Percentiles rank a stretch among this genome's conserved stretches.
Evolutionary conservation across 2,797 vertebrate genomes (phyloP).

Genomic region (Liasis olivaceus): DNA sequence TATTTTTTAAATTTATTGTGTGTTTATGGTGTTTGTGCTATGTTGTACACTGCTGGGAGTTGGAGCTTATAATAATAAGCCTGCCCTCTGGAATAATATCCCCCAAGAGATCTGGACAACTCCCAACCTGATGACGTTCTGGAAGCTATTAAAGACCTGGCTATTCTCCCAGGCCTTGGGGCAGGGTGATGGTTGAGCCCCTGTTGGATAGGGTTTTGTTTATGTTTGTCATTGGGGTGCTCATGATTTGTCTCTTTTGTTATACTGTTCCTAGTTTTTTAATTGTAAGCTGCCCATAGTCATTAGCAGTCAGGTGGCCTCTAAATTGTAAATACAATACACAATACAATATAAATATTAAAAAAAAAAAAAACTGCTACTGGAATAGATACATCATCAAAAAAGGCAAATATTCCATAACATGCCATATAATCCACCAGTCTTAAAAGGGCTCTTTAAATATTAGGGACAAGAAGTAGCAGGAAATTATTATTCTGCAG

Average conservation of each 20-base stretch:
- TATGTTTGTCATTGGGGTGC: not conserved
- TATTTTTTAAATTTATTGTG: not conserved
- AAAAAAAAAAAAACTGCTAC: not conserved
- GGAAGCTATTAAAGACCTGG: not conserved
- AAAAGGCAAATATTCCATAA: not conserved
- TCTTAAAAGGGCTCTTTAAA: slow-evolving; percentile 7
- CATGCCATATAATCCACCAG: not conserved
- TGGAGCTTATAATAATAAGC: not conserved
- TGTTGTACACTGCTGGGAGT: not conserved
- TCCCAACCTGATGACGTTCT: not conserved
- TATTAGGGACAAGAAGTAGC: not conserved
- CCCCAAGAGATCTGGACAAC: not conserved
- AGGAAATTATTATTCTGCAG: not conserved
- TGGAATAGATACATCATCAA: not conserved
- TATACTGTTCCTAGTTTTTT: not conserved
- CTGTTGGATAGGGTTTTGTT: not conserved
- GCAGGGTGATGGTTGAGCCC: not conserved
- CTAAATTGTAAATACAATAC: not conserved
- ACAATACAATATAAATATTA: not conserved
- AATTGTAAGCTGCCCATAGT: not conserved
- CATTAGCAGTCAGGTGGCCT: not conserved
- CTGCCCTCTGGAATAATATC: not conserved
- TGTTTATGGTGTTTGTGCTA: not conserved
- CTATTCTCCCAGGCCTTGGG: not conserved
- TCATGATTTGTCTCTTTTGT: not conserved